phyloP scores from a whole-genome alignment of 2,888 invertebrate species.

The Sisyra terminalis region DNA sequence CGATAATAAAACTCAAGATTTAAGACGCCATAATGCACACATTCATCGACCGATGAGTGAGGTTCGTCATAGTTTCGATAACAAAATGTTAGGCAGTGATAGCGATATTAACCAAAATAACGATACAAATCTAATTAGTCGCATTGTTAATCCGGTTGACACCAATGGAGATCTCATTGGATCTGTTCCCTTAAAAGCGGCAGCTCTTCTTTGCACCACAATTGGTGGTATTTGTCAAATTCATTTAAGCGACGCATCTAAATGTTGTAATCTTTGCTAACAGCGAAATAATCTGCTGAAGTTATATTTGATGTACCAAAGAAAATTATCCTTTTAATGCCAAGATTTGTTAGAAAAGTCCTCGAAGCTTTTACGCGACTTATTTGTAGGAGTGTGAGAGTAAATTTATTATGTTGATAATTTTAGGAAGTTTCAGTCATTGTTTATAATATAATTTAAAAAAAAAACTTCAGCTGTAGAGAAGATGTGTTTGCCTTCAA shows the following conservation, averaged over 20 bases:
- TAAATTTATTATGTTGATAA: no score
- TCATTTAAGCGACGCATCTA: slow-evolving; percentile 35
- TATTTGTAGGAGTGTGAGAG: no score
- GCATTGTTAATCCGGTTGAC: slow-evolving; percentile 11
- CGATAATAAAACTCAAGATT: slow-evolving; percentile 23
- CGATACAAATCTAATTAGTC: slow-evolving; percentile 17
- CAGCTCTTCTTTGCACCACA: slow-evolving; percentile 23
- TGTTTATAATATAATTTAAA: no score
- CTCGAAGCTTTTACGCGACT: no score
- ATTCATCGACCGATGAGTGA: slow-evolving; percentile 23
- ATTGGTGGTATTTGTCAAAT: slow-evolving; percentile 34
- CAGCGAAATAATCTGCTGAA: slow-evolving; percentile 11
- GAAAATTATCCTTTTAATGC: no score
- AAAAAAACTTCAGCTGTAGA: no score
- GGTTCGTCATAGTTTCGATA: slow-evolving; percentile 17
- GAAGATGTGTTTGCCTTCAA: no score
- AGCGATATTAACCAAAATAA: slow-evolving; percentile 36
- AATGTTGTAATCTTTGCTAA: slow-evolving; percentile 42
- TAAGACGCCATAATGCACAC: no score
- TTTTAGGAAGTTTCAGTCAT: no score
- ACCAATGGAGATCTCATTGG: slow-evolving; percentile 10
- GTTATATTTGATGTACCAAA: no score
- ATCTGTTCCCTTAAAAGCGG: slow-evolving; percentile 16
- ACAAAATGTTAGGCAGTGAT: slow-evolving; percentile 24
- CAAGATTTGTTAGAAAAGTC: no score